Percentiles rank a stretch among this genome's conserved stretches.
phyloP scores from a whole-genome alignment of 2,888 invertebrate genomes.

The Antheraea assamensis region DNA sequence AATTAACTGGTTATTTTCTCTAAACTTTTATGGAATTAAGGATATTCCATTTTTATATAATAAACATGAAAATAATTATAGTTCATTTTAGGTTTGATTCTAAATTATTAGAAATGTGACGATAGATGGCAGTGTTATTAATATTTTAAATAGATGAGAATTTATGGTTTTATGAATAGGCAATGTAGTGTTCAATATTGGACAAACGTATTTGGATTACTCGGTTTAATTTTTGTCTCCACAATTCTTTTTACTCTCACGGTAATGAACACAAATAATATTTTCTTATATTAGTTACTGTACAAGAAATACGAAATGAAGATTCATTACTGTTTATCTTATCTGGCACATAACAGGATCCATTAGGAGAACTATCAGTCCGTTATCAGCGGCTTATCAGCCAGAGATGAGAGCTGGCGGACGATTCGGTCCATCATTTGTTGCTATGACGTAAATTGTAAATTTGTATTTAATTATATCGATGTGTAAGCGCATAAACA shows the following conservation, averaged over 20 bases:
- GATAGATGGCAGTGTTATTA: not conserved
- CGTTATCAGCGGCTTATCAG: conserved; percentile 61
- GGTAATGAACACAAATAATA: not conserved
- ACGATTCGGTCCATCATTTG: conserved; percentile 53
- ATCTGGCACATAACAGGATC: conserved; percentile 57
- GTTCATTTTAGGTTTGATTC: not conserved
- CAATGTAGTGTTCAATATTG: not conserved
- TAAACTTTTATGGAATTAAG: not conserved
- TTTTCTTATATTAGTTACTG: conserved; percentile 10
- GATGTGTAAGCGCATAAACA: conserved; percentile 10
- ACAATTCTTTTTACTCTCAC: not conserved
- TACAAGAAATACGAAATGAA: conserved; percentile 26
- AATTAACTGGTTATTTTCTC: not conserved
- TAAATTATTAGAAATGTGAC: not conserved
- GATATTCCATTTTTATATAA: not conserved
- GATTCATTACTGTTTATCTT: conserved; percentile 69
- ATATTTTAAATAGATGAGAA: not conserved
- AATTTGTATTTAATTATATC: conserved; percentile 56
- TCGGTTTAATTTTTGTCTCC: not conserved
- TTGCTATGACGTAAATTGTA: conserved; percentile 45
- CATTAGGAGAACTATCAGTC: conserved; percentile 63
- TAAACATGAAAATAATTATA: not conserved
- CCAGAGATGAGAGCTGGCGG: conserved; percentile 56
- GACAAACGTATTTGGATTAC: not conserved
- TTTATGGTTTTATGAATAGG: not conserved